Percentiles rank a stretch among this genome's conserved stretches.
Conservation (phyloP, 2,113 vertebrate genomes). For the Sorex araneus region DNA sequence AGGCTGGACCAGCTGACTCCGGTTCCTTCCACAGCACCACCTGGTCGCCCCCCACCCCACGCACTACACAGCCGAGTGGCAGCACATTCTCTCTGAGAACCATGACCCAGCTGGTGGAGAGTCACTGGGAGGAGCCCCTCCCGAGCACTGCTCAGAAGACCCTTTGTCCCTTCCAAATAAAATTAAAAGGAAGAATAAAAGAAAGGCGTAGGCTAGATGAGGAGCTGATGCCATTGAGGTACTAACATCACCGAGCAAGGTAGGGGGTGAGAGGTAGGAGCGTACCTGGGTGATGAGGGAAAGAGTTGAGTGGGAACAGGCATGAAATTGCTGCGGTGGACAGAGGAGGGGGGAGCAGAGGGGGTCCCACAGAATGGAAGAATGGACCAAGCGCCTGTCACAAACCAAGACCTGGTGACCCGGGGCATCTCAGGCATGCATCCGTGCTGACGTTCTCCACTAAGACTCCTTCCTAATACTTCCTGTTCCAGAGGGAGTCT, state of each 20-base stretch:
- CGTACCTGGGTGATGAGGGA: neutral
- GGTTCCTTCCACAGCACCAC: no score
- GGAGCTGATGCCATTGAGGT: neutral
- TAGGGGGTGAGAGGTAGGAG: fast-evolving
- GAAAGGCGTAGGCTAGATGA: neutral
- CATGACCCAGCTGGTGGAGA: no score
- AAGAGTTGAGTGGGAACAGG: neutral
- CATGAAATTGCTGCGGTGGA: neutral
- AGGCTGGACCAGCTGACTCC: no score
- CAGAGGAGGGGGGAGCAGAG: neutral
- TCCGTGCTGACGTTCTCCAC: neutral
- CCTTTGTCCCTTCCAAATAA: no score
- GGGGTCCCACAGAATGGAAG: neutral
- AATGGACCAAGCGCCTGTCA: neutral
- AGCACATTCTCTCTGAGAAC: no score
- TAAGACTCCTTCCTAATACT: neutral
- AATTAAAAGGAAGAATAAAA: neutral
- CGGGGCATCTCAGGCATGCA: neutral
- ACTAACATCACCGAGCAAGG: neutral
- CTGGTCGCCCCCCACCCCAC: no score
- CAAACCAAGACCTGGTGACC: neutral
- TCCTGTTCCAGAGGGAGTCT: neutral
- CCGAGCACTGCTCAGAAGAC: no score
- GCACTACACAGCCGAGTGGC: no score
- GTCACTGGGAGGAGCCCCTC: no score